Percentiles rank a stretch among this genome's conserved stretches.
phyloP scores from a whole-genome alignment of 2,113 vertebrate species.

The Sander lucioperca region DNA sequence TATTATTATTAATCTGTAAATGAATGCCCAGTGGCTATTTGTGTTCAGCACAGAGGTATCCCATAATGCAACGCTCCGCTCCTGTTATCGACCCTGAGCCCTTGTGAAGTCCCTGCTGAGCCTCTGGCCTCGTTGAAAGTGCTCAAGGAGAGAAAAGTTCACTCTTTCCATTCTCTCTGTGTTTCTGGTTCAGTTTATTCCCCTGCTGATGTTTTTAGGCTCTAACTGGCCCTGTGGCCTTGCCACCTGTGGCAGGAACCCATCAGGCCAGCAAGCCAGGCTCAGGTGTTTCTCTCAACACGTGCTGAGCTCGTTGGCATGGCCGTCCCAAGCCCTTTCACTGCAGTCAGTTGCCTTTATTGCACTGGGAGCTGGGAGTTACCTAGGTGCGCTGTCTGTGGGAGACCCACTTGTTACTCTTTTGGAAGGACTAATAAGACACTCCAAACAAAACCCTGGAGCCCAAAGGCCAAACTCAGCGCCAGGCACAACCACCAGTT shows the following conservation, averaged over 20 bases:
- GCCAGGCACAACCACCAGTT: conserved; percentile 22
- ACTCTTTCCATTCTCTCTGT: conserved; percentile 45
- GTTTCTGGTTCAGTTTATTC: conserved; percentile 41
- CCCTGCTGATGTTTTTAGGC: conserved; percentile 1
- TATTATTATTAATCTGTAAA: background rate
- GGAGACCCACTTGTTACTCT: conserved; percentile 55
- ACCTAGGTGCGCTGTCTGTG: conserved; percentile 56
- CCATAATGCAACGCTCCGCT: conserved; percentile 30
- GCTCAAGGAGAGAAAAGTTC: conserved; percentile 34
- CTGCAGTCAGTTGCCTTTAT: conserved; percentile 40
- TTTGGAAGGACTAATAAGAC: conserved; percentile 69
- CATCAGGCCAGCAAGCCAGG: background rate
- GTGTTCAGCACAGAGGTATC: conserved; percentile 21
- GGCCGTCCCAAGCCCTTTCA: background rate
- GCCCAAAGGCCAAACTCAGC: conserved; percentile 27
- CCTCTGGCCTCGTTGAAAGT: conserved; percentile 40
- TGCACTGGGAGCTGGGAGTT: conserved; percentile 46
- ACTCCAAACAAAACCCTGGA: conserved; percentile 47
- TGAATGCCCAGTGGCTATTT: conserved; percentile 44
- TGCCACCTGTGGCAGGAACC: conserved; percentile 40
- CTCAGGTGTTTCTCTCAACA: conserved; percentile 19
- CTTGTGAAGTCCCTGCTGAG: conserved; percentile 28
- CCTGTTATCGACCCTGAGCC: conserved; percentile 19
- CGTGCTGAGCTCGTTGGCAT: conserved; percentile 15
- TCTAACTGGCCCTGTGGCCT: background rate